Evolutionary conservation across 2,888 invertebrate genomes (phyloP).

Genomic region (Eudiplozoon nipponicum): DNA sequence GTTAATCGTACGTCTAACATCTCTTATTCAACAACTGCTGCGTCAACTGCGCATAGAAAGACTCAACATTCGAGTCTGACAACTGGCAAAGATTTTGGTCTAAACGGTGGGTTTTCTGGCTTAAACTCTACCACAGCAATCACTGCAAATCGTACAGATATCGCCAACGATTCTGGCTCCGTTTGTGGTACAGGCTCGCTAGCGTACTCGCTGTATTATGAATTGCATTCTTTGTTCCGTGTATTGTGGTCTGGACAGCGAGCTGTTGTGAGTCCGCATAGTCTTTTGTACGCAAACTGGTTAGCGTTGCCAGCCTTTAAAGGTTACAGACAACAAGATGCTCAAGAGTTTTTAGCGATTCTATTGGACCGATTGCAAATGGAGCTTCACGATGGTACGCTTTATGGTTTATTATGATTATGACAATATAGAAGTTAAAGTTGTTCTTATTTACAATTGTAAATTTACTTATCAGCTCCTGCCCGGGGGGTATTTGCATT

Average conservation of each 20-base stretch:
- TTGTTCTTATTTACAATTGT: no score
- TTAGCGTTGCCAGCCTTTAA: constrained; percentile 24
- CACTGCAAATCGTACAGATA: no score
- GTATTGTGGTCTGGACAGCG: constrained; percentile 26
- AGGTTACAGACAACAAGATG: constrained; percentile 26
- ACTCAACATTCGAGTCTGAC: no score
- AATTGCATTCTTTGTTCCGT: constrained; percentile 23
- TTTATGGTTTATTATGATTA: background rate
- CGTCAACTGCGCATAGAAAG: no score
- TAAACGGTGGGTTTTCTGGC: constrained; percentile 8
- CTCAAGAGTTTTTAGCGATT: constrained; percentile 26
- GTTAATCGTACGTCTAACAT: no score
- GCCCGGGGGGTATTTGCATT: no score
- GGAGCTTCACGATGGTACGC: constrained; percentile 21
- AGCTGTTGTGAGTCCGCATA: constrained; percentile 26
- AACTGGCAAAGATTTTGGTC: no score
- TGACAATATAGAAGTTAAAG: background rate
- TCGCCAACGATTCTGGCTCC: no score
- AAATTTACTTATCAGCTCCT: no score
- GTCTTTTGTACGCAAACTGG: constrained; percentile 24
- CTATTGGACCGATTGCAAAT: constrained; percentile 23
- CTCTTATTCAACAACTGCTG: no score
- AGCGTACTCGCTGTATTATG: constrained; percentile 21
- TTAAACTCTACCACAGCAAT: constrained; percentile 7
- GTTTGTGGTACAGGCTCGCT: constrained; percentile 9